A percentile compares a stretch with the other conserved stretches of the same genome.
Evolutionary conservation across 2,113 vertebrate genomes (phyloP).

Genomic region (Rhinolophus ferrumequinum): DNA sequence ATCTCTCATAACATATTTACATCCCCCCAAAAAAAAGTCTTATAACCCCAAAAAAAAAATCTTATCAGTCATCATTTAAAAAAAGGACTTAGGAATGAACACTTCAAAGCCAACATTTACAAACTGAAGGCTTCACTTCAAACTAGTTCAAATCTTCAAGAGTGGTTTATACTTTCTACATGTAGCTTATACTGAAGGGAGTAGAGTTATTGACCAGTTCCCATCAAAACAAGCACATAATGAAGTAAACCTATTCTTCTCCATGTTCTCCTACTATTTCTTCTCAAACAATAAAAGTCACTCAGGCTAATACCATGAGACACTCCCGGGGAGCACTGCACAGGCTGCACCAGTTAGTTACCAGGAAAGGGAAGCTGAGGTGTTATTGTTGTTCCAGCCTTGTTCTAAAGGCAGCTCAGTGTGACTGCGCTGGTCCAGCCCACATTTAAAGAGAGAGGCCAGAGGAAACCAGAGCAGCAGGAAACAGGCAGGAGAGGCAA

Average conservation of each 20-base stretch:
- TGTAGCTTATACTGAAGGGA: background rate
- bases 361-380: constrained; percentile 55
- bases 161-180: constrained; percentile 30
- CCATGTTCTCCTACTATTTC: background rate
- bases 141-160: background rate
- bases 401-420: constrained; percentile 38
- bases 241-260: constrained; percentile 36
- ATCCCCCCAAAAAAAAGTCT: background rate
- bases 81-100: too few relatives aligned
- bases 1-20: background rate
- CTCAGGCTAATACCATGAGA: background rate
- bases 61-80: background rate
- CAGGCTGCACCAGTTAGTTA: constrained; percentile 29
- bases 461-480: constrained; percentile 70
- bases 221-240: background rate
- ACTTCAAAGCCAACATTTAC: background rate
- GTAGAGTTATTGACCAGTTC: background rate
- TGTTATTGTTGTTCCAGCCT: constrained; percentile 15
- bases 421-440: constrained; percentile 35
- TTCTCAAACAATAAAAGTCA: constrained; percentile 20
- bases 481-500: constrained; percentile 60
- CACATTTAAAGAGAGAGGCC: constrained; percentile 57
- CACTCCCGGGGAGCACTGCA: background rate
- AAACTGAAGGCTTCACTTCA: constrained; percentile 38
- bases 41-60: background rate